A percentile compares a stretch with the other conserved stretches of the same genome.
Evolutionary conservation across 2,797 vertebrate genomes (phyloP).

Genomic region (Lithobates sylvaticus): DNA sequence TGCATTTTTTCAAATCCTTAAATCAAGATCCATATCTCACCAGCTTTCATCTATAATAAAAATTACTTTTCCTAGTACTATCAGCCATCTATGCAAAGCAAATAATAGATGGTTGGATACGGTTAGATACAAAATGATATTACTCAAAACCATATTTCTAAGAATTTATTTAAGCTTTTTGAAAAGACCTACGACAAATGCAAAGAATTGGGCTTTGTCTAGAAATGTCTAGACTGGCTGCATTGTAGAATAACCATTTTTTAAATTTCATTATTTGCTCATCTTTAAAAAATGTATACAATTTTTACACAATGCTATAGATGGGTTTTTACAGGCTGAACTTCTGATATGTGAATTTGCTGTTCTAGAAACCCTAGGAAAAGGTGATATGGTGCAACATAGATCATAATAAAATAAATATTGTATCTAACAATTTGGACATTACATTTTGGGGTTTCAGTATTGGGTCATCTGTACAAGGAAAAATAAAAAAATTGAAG

Average conservation of each 20-base stretch:
- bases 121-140: not conserved
- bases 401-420: too few species aligned
- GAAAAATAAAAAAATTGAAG: too few species aligned
- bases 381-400: too few species aligned
- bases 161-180: not conserved
- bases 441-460: too few species aligned
- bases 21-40: not conserved
- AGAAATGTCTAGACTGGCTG: not conserved
- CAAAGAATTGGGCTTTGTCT: not conserved
- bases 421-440: too few species aligned
- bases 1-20: not conserved
- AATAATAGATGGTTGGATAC: not conserved
- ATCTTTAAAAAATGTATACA: not conserved
- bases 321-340: too few species aligned
- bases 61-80: not conserved
- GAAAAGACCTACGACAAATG: not conserved
- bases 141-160: not conserved
- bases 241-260: not conserved
- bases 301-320: not conserved
- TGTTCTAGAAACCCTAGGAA: too few species aligned
- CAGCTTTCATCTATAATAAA: not conserved
- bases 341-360: not conserved
- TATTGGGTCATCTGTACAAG: too few species aligned
- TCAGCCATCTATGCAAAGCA: not conserved
- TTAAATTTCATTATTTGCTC: not conserved